Evolutionary conservation across 2,888 invertebrate genomes (phyloP).

Genomic region (Scelioninae gen. 1): DNA sequence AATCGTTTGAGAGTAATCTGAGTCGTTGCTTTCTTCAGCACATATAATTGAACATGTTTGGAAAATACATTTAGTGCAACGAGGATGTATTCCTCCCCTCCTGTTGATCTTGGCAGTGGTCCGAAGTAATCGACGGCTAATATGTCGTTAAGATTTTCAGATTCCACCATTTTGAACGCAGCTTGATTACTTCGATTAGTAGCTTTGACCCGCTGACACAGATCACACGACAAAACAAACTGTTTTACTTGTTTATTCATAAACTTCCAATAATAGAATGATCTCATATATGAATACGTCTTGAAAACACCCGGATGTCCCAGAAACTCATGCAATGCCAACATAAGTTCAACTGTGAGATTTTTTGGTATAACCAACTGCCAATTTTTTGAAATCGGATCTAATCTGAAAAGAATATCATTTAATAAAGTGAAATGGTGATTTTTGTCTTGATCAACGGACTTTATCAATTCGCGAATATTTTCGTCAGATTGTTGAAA

Average conservation of each 20-base stretch:
- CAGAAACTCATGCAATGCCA: constrained; percentile 19
- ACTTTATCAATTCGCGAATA: background rate
- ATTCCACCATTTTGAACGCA: constrained; percentile 7
- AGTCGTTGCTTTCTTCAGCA: constrained; percentile 36
- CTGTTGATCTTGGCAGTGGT: constrained; percentile 32
- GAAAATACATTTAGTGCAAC: constrained; percentile 37
- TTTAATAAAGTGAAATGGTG: background rate
- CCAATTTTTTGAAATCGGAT: background rate
- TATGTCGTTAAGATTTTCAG: constrained; percentile 24
- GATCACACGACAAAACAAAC: constrained; percentile 32
- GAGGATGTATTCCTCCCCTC: constrained; percentile 28
- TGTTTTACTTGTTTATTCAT: constrained; percentile 31
- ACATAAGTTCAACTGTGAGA: background rate
- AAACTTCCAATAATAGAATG: constrained; percentile 25
- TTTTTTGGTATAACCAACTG: constrained; percentile 28
- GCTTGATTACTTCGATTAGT: constrained; percentile 17
- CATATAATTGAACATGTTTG: constrained; percentile 31
- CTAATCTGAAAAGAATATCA: constrained; percentile 7
- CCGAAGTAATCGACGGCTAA: constrained; percentile 42
- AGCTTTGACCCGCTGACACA: constrained; percentile 39
- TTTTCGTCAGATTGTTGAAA: constrained; percentile 10
- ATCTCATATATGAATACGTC: constrained; percentile 35
- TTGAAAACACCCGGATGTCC: constrained; percentile 34
- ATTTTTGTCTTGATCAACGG: background rate
- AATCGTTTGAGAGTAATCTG: constrained; percentile 11